These are phyloP conservation scores for Campopleginae sp. DNA, from an alignment of 2,888 invertebrate genomes.

Conservation along the genomic window DNA sequence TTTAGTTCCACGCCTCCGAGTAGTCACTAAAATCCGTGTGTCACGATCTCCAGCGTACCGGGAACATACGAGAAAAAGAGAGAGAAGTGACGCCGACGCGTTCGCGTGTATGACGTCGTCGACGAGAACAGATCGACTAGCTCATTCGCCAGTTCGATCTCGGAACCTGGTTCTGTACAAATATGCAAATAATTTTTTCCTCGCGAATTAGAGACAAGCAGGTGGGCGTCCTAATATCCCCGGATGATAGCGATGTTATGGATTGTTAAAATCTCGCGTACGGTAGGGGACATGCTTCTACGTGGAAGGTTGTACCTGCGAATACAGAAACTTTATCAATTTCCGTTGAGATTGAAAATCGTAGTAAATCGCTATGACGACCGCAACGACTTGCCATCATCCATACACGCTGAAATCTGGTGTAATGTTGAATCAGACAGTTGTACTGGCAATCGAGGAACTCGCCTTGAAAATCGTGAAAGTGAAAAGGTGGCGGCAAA, in stretches of 20 bases:
- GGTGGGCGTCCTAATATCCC: slow-evolving; percentile 74
- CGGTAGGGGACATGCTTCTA: slow-evolving; percentile 45
- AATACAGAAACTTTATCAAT: slow-evolving; percentile 37
- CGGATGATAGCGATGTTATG: slow-evolving; percentile 36
- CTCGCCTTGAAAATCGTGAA: slow-evolving; percentile 44
- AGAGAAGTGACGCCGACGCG: slow-evolving; percentile 76
- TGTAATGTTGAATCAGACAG: slow-evolving; percentile 55
- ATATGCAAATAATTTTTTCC: slow-evolving; percentile 41
- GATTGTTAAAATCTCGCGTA: slow-evolving; percentile 34
- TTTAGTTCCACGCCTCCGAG: slow-evolving; percentile 44
- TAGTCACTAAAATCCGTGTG: slow-evolving; percentile 36
- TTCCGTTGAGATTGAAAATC: slow-evolving; percentile 7
- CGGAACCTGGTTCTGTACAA: slow-evolving; percentile 21
- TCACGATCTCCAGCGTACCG: slow-evolving; percentile 39
- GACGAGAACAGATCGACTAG: slow-evolving; percentile 75
- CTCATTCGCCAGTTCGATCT: slow-evolving; percentile 66
- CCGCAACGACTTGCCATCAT: slow-evolving; percentile 45
- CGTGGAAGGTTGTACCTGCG: slow-evolving; percentile 20
- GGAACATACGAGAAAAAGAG: slow-evolving; percentile 34
- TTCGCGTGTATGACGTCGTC: slow-evolving; percentile 82
- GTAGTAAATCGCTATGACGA: slow-evolving; percentile 52
- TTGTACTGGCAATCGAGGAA: slow-evolving; percentile 59
- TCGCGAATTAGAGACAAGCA: slow-evolving; percentile 77
- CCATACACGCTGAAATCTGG: slow-evolving; percentile 43
- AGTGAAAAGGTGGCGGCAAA: slow-evolving; percentile 9